Conservation (phyloP, 2,113 vertebrate genomes). For the Proteles cristata region DNA sequence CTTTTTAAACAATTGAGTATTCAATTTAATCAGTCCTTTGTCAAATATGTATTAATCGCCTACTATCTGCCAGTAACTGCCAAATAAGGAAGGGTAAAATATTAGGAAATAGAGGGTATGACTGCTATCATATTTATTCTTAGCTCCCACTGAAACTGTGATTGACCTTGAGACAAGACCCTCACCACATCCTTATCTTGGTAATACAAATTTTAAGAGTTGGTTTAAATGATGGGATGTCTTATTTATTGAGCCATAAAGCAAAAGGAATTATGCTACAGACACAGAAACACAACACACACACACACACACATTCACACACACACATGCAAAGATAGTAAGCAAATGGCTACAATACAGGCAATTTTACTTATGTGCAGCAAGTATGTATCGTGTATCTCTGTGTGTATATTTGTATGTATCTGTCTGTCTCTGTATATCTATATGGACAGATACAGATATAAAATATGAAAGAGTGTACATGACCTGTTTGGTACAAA, state of each 20-base stretch:
- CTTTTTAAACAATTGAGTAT: neutral
- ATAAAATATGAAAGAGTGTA: neutral
- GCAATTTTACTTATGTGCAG: neutral
- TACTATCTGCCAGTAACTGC: neutral
- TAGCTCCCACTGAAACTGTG: neutral
- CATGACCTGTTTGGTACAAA: neutral
- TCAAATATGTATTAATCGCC: neutral
- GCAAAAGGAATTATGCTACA: neutral
- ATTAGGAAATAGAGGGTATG: neutral
- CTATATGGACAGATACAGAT: neutral
- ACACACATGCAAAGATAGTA: neutral
- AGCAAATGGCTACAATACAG: neutral
- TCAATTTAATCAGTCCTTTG: neutral
- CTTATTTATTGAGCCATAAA: slow-evolving; percentile 41
- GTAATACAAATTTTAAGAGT: neutral
- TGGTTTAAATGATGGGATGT: neutral
- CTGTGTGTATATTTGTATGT: neutral
- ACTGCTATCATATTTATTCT: slow-evolving; percentile 5
- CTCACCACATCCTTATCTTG: neutral
- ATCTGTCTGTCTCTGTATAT: neutral
- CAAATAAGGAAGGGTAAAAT: neutral
- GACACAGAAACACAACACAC: neutral
- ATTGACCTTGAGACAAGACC: neutral
- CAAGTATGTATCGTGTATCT: neutral
- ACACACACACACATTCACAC: too few species aligned